Base-by-base conservation (phyloP, 37 sponge, comb jelly and placozoan species). In the Ianthella basta region DNA sequence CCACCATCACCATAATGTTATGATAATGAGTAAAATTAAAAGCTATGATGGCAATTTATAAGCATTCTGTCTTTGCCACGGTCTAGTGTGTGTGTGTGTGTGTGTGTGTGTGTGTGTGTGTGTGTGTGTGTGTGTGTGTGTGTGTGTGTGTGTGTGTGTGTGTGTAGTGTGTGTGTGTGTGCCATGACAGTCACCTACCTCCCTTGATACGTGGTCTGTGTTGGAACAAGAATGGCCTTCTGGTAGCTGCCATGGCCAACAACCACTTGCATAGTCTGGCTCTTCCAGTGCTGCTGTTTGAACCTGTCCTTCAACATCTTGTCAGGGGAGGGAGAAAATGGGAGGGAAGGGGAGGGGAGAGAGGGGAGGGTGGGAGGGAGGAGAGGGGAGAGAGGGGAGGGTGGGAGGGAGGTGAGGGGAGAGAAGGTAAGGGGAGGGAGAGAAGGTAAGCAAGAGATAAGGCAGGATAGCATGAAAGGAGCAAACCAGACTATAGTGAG, bases 191-290 rank as follows among this genome's bases (percentile, higher is more conserved):
- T 18, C 24, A 40, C 78, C 12, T 5, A 75, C 78, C 78, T 41
- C 10, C 78, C 78, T 40, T 50, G 78, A 10, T 40, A 50, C 44
- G 21, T 53, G 44, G 78, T 75, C 54, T 75, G 78, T 4, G 78
- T 75, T 10, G 78, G 78, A 34, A 56, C 66, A 65, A 75, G 54
- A 10, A 75, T 75, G 44, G 37, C 39, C 72, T 97, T 97, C 55
- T 88, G 89, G 41, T 95, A 83, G 23, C 85, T 80, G 2, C 96
- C 96, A 68, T 59, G 84, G 21, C 96, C 98, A 33, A 91, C 84
- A 35, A 93, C 86, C 12, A 78, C 77, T 24, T 89, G 92, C 23
- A 97, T 92, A 0, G 90, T 89, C 15, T 55, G 60, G 72, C 95
- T 95, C 86, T 92, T 83, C 82, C 70, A 83, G 23, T 64, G 80